Conservation (phyloP, 2,113 vertebrate genomes). For the Epinephelus fuscoguttatus region DNA sequence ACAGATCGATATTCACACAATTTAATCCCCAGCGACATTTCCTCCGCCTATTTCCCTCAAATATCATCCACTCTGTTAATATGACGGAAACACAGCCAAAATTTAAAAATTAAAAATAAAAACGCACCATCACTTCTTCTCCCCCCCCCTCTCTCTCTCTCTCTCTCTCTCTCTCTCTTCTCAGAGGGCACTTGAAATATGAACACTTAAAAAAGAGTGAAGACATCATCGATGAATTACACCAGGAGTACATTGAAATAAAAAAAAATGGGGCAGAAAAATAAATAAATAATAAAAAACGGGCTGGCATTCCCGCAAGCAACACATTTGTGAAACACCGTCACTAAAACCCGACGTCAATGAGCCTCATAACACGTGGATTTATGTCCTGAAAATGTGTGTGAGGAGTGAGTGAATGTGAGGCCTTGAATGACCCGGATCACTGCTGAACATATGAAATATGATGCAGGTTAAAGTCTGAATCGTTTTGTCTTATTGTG, state of each 20-base stretch:
- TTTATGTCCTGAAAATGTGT: constrained; percentile 32
- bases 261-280: constrained; percentile 26
- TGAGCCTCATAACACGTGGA: constrained; percentile 57
- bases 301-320: constrained; percentile 53
- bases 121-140: constrained; percentile 45
- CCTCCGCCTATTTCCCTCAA: constrained; percentile 23
- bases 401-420: not conserved
- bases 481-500: not conserved
- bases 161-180: not conserved
- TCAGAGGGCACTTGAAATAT: constrained; percentile 70
- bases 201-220: constrained; percentile 65
- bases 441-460: not conserved
- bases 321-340: constrained; percentile 61
- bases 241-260: constrained; percentile 68
- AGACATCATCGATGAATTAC: constrained; percentile 56
- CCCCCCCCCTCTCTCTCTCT: not conserved
- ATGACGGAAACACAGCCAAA: constrained; percentile 61
- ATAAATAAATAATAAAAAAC: constrained; percentile 2
- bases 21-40: constrained; percentile 38
- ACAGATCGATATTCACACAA: constrained; percentile 22
- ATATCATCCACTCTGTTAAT: constrained; percentile 50
- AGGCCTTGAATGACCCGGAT: constrained; percentile 7
- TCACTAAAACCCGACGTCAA: constrained; percentile 65
- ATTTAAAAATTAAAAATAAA: constrained; percentile 54
- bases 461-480: not conserved